These are phyloP conservation scores for Thalassophryne amazonica DNA, from an alignment of 2,797 vertebrate species.

Conservation along the genomic window DNA sequence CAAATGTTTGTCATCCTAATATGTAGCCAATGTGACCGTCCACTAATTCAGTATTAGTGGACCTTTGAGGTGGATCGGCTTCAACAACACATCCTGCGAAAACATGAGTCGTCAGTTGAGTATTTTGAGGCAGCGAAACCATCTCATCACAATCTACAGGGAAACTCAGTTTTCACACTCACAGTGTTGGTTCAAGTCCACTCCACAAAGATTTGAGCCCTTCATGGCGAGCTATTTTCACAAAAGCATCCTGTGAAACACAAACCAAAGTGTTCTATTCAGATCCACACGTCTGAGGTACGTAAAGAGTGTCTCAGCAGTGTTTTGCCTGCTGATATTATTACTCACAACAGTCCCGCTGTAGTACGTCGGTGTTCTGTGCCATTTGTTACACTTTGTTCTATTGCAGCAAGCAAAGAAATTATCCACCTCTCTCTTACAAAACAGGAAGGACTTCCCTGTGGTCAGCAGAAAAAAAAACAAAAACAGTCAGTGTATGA, in stretches of 20 bases:
- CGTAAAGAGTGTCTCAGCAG: not conserved
- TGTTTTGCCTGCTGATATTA: not conserved
- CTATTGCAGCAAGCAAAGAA: constrained; percentile 90
- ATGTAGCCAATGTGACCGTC: too few relatives aligned
- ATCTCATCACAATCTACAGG: not conserved
- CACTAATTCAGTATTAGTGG: too few relatives aligned
- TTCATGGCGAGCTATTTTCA: constrained; percentile 91
- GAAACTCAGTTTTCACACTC: constrained; percentile 61
- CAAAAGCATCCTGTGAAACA: constrained; percentile 88
- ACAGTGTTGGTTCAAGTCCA: constrained; percentile 94
- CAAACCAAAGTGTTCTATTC: not conserved
- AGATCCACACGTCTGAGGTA: not conserved
- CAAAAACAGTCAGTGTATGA: not conserved
- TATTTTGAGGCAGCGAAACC: too few relatives aligned
- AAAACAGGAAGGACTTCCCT: constrained; percentile 97
- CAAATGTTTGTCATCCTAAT: too few relatives aligned
- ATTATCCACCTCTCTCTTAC: constrained; percentile 93
- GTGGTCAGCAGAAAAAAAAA: constrained; percentile 16
- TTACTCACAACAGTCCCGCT: constrained; percentile 86
- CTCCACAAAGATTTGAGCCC: constrained; percentile 93
- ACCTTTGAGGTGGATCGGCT: too few relatives aligned
- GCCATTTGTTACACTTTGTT: constrained; percentile 85
- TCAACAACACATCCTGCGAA: not conserved
- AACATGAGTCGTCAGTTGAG: not conserved
- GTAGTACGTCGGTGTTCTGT: constrained; percentile 86